These are phyloP conservation scores for Tauraco erythrolophus DNA, from an alignment of 2,113 vertebrate genomes.

Conservation along the genomic window DNA sequence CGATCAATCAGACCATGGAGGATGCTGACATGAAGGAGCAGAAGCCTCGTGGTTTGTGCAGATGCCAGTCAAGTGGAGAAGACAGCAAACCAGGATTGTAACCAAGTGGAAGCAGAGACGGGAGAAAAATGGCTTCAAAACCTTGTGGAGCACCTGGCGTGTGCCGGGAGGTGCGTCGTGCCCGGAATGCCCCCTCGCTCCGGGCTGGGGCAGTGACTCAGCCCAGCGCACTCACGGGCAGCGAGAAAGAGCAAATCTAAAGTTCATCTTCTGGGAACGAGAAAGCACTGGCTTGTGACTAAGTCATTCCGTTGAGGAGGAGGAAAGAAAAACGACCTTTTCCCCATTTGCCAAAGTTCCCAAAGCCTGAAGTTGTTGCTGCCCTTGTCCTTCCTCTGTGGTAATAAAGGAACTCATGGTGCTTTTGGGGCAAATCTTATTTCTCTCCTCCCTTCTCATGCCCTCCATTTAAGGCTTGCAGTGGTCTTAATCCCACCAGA, in stretches of 20 bases:
- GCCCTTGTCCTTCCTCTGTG: not conserved
- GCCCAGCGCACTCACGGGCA: rapidly evolving
- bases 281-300: not conserved
- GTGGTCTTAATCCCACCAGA: not conserved
- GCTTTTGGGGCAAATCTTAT: not conserved
- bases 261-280: not conserved
- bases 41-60: not conserved
- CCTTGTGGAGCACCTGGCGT: not conserved
- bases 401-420: not conserved
- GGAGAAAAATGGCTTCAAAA: not conserved
- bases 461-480: not conserved
- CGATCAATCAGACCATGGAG: not conserved
- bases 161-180: not conserved
- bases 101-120: not conserved
- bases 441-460: not conserved
- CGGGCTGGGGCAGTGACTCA: not conserved
- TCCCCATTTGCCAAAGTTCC: not conserved
- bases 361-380: not conserved
- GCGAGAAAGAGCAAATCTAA: not conserved
- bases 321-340: not conserved
- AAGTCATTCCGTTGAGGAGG: not conserved
- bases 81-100: not conserved
- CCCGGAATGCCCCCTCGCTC: not conserved
- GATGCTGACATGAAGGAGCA: not conserved
- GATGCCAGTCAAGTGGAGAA: not conserved